Conservation (phyloP, 1,140 invertebrate genomes). For the Ceratina japonica region DNA sequence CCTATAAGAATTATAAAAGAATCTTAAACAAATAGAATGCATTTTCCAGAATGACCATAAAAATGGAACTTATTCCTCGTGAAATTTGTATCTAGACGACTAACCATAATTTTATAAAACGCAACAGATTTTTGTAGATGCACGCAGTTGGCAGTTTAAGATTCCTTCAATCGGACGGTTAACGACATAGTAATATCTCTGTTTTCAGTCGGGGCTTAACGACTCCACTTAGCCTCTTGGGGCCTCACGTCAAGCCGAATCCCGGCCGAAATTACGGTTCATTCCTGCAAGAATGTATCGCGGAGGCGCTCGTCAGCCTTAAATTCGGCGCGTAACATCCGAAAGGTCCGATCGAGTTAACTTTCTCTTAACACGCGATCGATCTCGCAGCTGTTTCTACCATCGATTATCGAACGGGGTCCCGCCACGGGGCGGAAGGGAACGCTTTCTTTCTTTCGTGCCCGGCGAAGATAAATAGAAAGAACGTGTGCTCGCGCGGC, state of each 20-base stretch:
- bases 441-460: slow-evolving; percentile 11
- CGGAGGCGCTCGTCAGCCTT: slow-evolving; percentile 1
- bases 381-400: slow-evolving; percentile 43
- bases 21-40: too few relatives aligned
- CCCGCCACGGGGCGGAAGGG: not conserved
- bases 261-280: not conserved
- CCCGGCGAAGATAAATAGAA: slow-evolving; percentile 22
- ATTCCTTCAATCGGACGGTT: too few relatives aligned
- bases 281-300: not conserved
- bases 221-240: not conserved
- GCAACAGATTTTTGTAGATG: too few relatives aligned
- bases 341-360: slow-evolving; percentile 30
- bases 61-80: too few relatives aligned
- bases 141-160: too few relatives aligned
- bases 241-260: not conserved
- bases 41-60: too few relatives aligned
- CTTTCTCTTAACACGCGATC: slow-evolving; percentile 46
- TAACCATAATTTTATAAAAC: too few relatives aligned
- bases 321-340: slow-evolving; percentile 4
- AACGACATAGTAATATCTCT: not conserved
- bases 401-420: slow-evolving; percentile 42
- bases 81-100: too few relatives aligned
- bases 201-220: not conserved
- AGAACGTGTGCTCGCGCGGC: slow-evolving; percentile 7
- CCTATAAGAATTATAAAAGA: too few relatives aligned